Evolutionary conservation across 2,888 invertebrate species (phyloP).

Genomic region (Diachrysia chrysitis): DNA sequence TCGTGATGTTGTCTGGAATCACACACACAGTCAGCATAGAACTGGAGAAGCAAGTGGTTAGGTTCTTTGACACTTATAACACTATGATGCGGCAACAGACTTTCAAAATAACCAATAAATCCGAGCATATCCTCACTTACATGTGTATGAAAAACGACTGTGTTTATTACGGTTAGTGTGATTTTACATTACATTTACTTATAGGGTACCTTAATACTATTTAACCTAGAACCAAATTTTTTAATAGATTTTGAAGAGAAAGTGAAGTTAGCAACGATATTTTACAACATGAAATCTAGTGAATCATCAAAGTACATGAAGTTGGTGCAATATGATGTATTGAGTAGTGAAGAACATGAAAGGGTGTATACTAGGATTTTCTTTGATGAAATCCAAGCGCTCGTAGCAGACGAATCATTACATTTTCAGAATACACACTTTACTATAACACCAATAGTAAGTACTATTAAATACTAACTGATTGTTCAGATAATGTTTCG

Average conservation of each 20-base stretch:
- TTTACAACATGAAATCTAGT: conserved; percentile 75
- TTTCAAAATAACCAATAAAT: conserved; percentile 88
- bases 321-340: conserved; percentile 79
- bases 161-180: conserved; percentile 73
- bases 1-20: conserved; percentile 79
- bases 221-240: neutral
- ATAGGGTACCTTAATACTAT: neutral
- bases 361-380: conserved; percentile 84
- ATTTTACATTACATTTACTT: too few species aligned
- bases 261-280: conserved; percentile 77
- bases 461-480: conserved; percentile 46
- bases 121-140: conserved; percentile 86
- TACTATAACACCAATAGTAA: conserved; percentile 87
- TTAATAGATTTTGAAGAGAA: conserved; percentile 82
- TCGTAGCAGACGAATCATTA: conserved; percentile 80
- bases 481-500: neutral
- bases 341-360: conserved; percentile 81
- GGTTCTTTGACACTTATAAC: conserved; percentile 89
- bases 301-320: conserved; percentile 77
- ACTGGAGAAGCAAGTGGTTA: conserved; percentile 84
- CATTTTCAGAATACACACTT: conserved; percentile 83
- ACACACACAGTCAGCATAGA: conserved; percentile 84
- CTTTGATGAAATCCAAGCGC: conserved; percentile 80
- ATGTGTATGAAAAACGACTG: conserved; percentile 89
- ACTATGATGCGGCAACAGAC: conserved; percentile 87